Percentiles rank a stretch among this genome's conserved stretches.
These are phyloP conservation scores for Torymus aiolomorphi DNA, from an alignment of 2,888 invertebrate genomes.

Conservation along the genomic window DNA sequence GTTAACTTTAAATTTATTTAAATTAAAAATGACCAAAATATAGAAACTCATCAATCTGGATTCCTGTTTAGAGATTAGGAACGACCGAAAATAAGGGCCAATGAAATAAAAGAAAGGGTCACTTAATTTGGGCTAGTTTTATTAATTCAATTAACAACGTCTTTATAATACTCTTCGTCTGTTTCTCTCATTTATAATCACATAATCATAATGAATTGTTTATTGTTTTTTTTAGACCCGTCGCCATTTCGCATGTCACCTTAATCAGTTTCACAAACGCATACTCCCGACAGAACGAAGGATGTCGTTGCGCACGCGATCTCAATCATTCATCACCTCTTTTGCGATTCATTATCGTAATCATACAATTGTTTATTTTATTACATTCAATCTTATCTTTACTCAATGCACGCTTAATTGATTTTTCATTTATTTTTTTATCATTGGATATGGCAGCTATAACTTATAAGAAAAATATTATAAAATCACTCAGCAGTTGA, in stretches of 20 bases:
- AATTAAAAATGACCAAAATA: neutral
- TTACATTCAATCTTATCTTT: constrained; percentile 63
- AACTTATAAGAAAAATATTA: constrained; percentile 74
- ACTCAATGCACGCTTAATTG: constrained; percentile 68
- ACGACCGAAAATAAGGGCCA: neutral
- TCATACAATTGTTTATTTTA: constrained; percentile 41
- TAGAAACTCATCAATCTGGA: too few relatives aligned
- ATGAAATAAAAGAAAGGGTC: constrained; percentile 15
- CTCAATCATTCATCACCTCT: constrained; percentile 57
- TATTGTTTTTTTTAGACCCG: constrained; percentile 72
- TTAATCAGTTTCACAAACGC: constrained; percentile 68
- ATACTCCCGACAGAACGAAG: constrained; percentile 68
- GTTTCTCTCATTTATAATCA: constrained; percentile 60
- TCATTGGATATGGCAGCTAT: constrained; percentile 74
- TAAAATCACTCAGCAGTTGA: constrained; percentile 72
- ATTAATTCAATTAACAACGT: constrained; percentile 76
- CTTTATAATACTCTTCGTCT: constrained; percentile 75
- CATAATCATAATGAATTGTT: constrained; percentile 56
- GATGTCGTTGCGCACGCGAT: constrained; percentile 60
- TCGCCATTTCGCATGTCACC: constrained; percentile 71
- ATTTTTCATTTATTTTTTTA: constrained; percentile 58
- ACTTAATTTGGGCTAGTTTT: constrained; percentile 75
- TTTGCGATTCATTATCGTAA: constrained; percentile 45
- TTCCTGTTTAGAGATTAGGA: too few relatives aligned
- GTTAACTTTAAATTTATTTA: neutral